phyloP scores from a whole-genome alignment of 2,888 invertebrate species.

The Entomobrya multifasciata region DNA sequence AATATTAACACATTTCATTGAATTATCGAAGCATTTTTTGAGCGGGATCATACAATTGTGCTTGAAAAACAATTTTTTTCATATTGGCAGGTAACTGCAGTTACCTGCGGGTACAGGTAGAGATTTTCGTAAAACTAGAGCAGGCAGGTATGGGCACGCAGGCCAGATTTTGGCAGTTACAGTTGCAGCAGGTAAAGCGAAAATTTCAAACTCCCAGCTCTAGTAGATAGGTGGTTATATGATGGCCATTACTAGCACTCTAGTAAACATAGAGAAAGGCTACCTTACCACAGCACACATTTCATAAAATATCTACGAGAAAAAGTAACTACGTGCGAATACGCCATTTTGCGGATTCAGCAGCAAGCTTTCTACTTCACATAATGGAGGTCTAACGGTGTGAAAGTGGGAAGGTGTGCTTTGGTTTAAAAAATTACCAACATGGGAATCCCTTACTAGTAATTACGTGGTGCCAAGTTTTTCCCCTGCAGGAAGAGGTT shows the following conservation, averaged over 20 bases:
- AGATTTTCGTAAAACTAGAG: no score
- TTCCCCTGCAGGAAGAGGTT: constrained; percentile 50
- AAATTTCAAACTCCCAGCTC: no score
- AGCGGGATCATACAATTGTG: no score
- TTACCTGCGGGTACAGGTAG: no score
- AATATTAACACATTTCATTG: no score
- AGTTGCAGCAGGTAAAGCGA: no score
- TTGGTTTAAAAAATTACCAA: constrained; percentile 69
- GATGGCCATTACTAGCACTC: neutral
- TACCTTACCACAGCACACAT: neutral
- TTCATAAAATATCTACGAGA: constrained; percentile 52
- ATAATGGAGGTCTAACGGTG: constrained; percentile 39
- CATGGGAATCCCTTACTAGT: constrained; percentile 64
- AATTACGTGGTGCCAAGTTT: constrained; percentile 69
- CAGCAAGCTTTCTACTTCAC: constrained; percentile 36
- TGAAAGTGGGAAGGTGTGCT: constrained; percentile 66
- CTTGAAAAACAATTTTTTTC: no score
- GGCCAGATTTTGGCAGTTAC: no score
- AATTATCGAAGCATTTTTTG: no score
- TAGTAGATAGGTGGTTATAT: neutral
- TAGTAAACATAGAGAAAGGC: no score
- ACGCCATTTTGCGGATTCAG: constrained; percentile 50
- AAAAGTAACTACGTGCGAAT: constrained; percentile 52
- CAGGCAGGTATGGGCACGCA: no score
- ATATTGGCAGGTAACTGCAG: no score